Evolutionary conservation across 2,888 invertebrate genomes (phyloP).

Genomic region (Noctua fimbriata): DNA sequence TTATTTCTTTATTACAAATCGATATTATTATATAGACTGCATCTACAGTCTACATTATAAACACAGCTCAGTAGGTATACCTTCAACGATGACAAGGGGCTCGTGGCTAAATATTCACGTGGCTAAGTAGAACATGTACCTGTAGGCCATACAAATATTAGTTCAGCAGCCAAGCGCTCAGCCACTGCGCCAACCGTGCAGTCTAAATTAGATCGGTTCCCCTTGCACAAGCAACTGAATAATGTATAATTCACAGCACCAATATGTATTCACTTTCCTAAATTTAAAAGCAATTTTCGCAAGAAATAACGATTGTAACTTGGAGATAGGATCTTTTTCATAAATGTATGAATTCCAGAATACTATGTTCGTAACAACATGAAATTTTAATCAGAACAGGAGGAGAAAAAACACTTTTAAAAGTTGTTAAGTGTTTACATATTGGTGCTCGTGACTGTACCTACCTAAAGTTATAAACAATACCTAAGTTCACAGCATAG

Average conservation of each 20-base stretch:
- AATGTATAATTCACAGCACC: background rate
- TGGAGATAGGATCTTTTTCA: no score
- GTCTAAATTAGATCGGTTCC: no score
- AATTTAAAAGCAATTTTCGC: no score
- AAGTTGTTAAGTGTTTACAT: no score
- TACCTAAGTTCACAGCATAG: background rate
- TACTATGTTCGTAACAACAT: no score
- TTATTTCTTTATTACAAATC: constrained; percentile 10
- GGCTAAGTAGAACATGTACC: background rate
- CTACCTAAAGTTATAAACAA: no score
- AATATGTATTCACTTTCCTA: no score
- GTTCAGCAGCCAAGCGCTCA: background rate
- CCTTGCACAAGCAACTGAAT: background rate
- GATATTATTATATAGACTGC: constrained; percentile 5
- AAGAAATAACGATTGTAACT: no score
- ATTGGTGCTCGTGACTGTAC: no score
- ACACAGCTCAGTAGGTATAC: background rate
- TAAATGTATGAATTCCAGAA: no score
- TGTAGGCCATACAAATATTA: background rate
- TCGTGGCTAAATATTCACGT: background rate
- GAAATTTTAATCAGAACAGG: no score
- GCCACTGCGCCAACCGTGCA: background rate
- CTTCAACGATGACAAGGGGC: background rate
- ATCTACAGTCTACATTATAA: background rate
- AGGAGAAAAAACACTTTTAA: no score